A percentile compares a stretch with the other conserved stretches of the same genome.
These are phyloP conservation scores for Cerceris ruficornis DNA, from an alignment of 2,888 invertebrate genomes.

Conservation along the genomic window DNA sequence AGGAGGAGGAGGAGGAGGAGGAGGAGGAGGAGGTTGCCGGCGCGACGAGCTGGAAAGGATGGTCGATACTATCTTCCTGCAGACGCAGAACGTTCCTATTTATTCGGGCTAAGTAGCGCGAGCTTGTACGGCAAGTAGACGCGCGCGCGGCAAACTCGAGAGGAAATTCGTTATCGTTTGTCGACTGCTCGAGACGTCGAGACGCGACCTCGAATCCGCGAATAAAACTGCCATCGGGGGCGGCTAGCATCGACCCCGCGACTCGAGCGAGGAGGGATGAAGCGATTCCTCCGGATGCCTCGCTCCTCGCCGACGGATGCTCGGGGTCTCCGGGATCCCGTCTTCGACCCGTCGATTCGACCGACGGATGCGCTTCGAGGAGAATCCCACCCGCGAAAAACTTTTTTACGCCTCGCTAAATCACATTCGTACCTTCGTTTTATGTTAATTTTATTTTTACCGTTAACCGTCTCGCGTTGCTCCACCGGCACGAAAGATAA, in stretches of 20 bases:
- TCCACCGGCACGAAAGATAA: slow-evolving; percentile 37
- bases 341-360: slow-evolving; percentile 10
- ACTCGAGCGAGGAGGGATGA: background rate
- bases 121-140: slow-evolving; percentile 21
- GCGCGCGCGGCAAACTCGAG: slow-evolving; percentile 8
- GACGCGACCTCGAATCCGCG: background rate
- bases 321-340: background rate
- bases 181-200: background rate
- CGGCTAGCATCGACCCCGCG: background rate
- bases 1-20: background rate
- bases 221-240: background rate
- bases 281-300: too few relatives aligned
- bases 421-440: slow-evolving; percentile 37
- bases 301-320: too few relatives aligned
- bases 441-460: slow-evolving; percentile 57
- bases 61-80: slow-evolving; percentile 58
- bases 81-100: slow-evolving; percentile 57
- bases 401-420: slow-evolving; percentile 34
- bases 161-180: slow-evolving; percentile 9
- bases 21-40: slow-evolving; percentile 14
- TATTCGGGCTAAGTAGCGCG: slow-evolving; percentile 60
- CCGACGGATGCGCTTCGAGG: slow-evolving; percentile 13
- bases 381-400: slow-evolving; percentile 4
- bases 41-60: slow-evolving; percentile 51
- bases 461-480: slow-evolving; percentile 41